A percentile compares a stretch with the other conserved stretches of the same genome.
These are phyloP conservation scores for Choloepus hoffmanni DNA, from an alignment of 2,113 vertebrate genomes.

Conservation along the genomic window DNA sequence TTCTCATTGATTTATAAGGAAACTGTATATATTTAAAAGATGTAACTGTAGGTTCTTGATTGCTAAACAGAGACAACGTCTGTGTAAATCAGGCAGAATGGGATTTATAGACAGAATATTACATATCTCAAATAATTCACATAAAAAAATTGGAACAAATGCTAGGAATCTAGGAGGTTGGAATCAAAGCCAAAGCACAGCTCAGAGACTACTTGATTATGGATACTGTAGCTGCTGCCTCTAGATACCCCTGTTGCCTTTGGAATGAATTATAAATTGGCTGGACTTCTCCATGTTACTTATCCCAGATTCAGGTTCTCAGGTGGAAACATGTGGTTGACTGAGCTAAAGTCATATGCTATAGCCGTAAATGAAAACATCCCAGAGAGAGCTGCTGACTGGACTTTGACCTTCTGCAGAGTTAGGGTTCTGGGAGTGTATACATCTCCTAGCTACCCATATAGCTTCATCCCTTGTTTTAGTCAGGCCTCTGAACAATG, in stretches of 20 bases:
- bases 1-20: not conserved
- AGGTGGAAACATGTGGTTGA: not conserved
- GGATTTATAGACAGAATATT: not conserved
- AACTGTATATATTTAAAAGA: not conserved
- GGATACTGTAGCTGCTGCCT: not conserved
- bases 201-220: not conserved
- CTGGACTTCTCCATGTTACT: not conserved
- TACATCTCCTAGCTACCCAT: no score
- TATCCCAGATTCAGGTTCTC: not conserved
- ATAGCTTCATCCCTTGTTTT: not conserved
- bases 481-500: not conserved
- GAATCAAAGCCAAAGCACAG: not conserved
- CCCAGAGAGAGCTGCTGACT: not conserved
- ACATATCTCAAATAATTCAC: not conserved
- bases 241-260: not conserved
- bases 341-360: not conserved
- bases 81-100: not conserved
- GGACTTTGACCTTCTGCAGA: not conserved
- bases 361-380: not conserved
- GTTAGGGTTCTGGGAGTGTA: not conserved
- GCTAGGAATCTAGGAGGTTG: not conserved
- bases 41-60: not conserved
- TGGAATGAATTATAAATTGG: not conserved
- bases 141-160: not conserved
- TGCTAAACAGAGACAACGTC: not conserved